Percentiles rank a stretch among this genome's conserved stretches.
These are phyloP conservation scores for Alloplasta piceator DNA, from an alignment of 2,888 invertebrate genomes.

Conservation along the genomic window DNA sequence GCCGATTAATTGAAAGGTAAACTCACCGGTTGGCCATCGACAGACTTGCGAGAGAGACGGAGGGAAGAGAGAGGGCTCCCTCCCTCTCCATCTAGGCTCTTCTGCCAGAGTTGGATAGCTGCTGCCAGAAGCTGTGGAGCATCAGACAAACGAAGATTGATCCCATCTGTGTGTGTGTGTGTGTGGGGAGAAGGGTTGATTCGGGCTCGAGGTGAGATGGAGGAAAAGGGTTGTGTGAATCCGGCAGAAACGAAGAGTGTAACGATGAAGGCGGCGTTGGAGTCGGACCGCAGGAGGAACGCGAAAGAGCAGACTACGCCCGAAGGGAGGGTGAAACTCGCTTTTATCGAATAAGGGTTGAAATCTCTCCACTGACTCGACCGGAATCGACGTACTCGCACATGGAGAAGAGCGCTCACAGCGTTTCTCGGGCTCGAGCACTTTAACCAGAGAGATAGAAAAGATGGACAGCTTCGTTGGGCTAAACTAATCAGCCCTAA, in stretches of 20 bases:
- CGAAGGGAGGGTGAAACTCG: conserved; percentile 47
- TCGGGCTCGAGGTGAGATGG: conserved; percentile 47
- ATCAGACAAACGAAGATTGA: conserved; percentile 65
- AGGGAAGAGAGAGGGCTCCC: not conserved
- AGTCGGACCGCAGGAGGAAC: conserved; percentile 45
- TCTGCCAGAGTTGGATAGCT: conserved; percentile 13
- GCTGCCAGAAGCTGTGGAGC: conserved; percentile 38
- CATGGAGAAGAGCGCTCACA: not conserved
- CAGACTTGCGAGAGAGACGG: conserved; percentile 77
- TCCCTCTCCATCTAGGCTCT: conserved; percentile 39
- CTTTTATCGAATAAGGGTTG: conserved; percentile 38
- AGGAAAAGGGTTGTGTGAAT: conserved; percentile 53
- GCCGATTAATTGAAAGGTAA: conserved; percentile 82
- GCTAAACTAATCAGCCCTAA: conserved; percentile 46
- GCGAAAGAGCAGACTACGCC: conserved; percentile 47
- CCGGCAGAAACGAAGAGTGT: conserved; percentile 49
- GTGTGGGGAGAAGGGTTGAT: conserved; percentile 39
- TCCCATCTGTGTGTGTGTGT: conserved; percentile 47
- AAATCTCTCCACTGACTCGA: conserved; percentile 41
- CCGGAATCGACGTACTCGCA: not conserved
- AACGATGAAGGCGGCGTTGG: conserved; percentile 34
- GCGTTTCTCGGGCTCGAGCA: conserved; percentile 13
- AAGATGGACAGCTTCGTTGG: conserved; percentile 46
- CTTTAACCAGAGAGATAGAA: conserved; percentile 50
- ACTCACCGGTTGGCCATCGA: conserved; percentile 79